Evolutionary conservation across 2,888 invertebrate species (phyloP).

Genomic region (Athalia circularis): DNA sequence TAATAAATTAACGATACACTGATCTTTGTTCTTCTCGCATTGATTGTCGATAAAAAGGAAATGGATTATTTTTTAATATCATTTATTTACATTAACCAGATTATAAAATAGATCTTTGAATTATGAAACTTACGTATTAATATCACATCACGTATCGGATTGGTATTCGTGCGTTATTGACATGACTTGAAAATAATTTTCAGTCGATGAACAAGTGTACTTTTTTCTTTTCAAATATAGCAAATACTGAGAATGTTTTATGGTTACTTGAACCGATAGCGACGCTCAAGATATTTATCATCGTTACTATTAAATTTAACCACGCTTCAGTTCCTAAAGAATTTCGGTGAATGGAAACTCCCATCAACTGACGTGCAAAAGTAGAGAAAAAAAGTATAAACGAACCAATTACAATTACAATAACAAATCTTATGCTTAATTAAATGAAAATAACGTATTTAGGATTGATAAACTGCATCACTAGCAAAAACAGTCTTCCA

Average conservation of each 20-base stretch:
- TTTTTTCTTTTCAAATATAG: constrained; percentile 17
- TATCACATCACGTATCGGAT: constrained; percentile 9
- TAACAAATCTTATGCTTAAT: background rate
- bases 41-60: too few relatives aligned
- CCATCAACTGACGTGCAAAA: background rate
- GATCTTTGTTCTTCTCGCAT: too few relatives aligned
- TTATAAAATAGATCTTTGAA: background rate
- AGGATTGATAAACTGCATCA: background rate
- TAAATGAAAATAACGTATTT: background rate
- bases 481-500: too few relatives aligned
- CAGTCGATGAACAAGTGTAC: background rate
- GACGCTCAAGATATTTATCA: background rate
- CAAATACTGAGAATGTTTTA: constrained; percentile 2
- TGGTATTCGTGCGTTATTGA: background rate
- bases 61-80: too few relatives aligned
- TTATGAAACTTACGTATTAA: constrained; percentile 30
- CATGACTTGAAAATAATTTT: constrained; percentile 18
- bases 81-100: constrained; percentile 14
- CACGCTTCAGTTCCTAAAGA: background rate
- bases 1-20: too few relatives aligned
- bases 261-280: background rate
- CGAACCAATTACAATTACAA: background rate
- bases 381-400: background rate
- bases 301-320: background rate
- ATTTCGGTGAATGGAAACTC: background rate